phyloP scores from a whole-genome alignment of 2,888 invertebrate species.

The Metalampra italica region DNA sequence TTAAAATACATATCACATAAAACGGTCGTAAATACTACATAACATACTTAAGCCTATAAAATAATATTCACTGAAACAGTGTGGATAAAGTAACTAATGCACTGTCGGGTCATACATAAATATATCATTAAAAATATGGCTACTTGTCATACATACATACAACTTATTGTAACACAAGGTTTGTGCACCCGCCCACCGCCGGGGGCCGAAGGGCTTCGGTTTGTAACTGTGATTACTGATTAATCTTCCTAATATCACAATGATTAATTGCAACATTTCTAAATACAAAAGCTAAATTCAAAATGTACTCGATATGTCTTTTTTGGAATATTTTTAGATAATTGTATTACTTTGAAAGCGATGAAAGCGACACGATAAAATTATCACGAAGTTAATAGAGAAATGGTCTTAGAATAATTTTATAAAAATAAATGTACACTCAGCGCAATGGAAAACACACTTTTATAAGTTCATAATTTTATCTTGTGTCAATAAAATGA shows the following conservation, averaged over 20 bases:
- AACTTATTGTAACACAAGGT: constrained; percentile 32
- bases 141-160: constrained; percentile 59
- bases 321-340: constrained; percentile 34
- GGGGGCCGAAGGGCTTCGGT: constrained; percentile 8
- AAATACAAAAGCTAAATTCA: constrained; percentile 52
- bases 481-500: neutral
- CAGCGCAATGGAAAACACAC: constrained; percentile 43
- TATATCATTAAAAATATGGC: constrained; percentile 71
- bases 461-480: constrained; percentile 4
- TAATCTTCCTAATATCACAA: constrained; percentile 70
- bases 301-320: constrained; percentile 53
- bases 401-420: constrained; percentile 31
- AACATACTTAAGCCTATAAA: constrained; percentile 72
- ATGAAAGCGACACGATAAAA: constrained; percentile 20
- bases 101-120: constrained; percentile 36
- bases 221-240: constrained; percentile 8
- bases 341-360: constrained; percentile 8
- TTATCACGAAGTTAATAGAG: constrained; percentile 29
- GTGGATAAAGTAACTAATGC: constrained; percentile 46
- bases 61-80: constrained; percentile 65
- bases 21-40: constrained; percentile 75
- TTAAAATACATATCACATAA: constrained; percentile 78
- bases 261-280: constrained; percentile 58
- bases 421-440: constrained; percentile 65
- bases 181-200: constrained; percentile 48